Base-by-base conservation (phyloP, 2,113 vertebrate species). In the Trematocara zebra region DNA sequence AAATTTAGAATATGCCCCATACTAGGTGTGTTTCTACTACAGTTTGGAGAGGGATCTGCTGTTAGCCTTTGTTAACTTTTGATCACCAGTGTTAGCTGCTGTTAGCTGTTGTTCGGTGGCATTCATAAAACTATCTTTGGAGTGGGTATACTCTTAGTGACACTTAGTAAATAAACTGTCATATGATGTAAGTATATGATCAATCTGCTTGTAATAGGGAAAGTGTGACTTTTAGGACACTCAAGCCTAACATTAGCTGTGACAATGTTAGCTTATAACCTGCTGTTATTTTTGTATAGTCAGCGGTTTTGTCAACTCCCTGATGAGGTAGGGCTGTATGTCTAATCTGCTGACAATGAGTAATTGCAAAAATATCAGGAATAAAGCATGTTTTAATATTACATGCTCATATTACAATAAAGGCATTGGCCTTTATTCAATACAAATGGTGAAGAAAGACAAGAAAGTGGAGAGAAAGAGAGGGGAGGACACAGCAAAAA, bases 301-400 rank as follows among this genome's bases (percentile, higher is more conserved):
- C 18, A 12, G 2, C 2, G 0, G 11, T 35, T 35, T 35, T 64
- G 0, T 64, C 33, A 64, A n/a, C 18, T 64, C 1, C 59, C 4
- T 37, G 59, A 64, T 7, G 11, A 20, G 18, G 18, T 11, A 20
- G 59, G 4, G 33, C 33, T 20, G 10, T 64, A 37, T 37, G 59
- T 37, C 59, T 64, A 64, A 64, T 37, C 33, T 12, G 33, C 4
- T 20, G 59, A 37, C 18, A 64, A 20, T 64, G 2, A 64, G 0
- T 37, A 37, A 20, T 0, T 12, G 59, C 33, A 37, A 5, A 64
- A 64, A 64, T 37, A 20, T 37, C 59, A n/a, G 59, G 59, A 64
- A 64, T 37, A 37, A 64, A 7, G 18, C 59, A 64, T 64, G 59
- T 37, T 64, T 64, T 64, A 37, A 37, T 12, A 35, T 61, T 61